phyloP scores from a whole-genome alignment of 2,888 invertebrate genomes.

The Trileptium ribeirensis region DNA sequence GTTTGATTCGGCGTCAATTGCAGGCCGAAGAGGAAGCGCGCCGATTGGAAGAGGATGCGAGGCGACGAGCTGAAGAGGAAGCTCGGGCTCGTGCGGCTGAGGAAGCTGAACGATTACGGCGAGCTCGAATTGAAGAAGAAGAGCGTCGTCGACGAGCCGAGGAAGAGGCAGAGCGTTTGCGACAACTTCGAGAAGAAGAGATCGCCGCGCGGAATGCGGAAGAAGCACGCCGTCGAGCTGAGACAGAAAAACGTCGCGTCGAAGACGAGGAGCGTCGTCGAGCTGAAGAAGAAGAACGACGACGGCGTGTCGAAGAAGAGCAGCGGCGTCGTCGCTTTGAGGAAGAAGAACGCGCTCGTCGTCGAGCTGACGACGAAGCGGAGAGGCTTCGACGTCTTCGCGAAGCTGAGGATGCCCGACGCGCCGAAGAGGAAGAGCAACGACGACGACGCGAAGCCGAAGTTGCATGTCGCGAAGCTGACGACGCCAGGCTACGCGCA shows the following conservation, averaged over 20 bases:
- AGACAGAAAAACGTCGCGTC: neutral
- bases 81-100: constrained; percentile 43
- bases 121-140: constrained; percentile 48
- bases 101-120: constrained; percentile 38
- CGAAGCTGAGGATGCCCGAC: constrained; percentile 29
- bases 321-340: neutral
- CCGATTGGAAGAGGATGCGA: constrained; percentile 46
- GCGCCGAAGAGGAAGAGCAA: neutral
- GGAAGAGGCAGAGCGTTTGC: constrained; percentile 41
- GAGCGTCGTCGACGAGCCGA: constrained; percentile 37
- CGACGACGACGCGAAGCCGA: constrained; percentile 18
- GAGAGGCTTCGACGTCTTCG: constrained; percentile 23
- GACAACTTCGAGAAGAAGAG: constrained; percentile 30
- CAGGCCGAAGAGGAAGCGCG: constrained; percentile 50
- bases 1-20: too few species aligned
- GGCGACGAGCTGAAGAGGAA: constrained; percentile 49
- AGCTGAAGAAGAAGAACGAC: constrained; percentile 11
- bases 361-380: constrained; percentile 10
- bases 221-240: neutral
- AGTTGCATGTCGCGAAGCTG: constrained; percentile 20
- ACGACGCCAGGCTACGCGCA: constrained; percentile 34
- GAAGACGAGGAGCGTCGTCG: neutral
- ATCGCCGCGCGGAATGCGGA: neutral
- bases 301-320: constrained; percentile 8
- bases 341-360: constrained; percentile 45